Evolutionary conservation across 2,888 invertebrate genomes (phyloP).

Genomic region (Stenotaenia linearis): DNA sequence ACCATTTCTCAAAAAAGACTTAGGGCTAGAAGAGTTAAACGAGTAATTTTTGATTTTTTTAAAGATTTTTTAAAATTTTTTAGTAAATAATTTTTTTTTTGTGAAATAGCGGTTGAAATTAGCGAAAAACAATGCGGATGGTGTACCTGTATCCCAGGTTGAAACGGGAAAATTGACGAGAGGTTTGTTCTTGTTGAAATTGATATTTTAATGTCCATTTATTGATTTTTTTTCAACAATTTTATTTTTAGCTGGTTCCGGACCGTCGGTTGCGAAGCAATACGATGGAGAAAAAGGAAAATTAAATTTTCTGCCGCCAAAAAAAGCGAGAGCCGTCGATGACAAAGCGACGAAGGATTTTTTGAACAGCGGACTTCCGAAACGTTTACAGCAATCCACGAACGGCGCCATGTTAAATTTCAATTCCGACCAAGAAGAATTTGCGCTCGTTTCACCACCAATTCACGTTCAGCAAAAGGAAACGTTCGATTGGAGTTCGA

Average conservation of each 20-base stretch:
- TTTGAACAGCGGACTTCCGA: conserved; percentile 34
- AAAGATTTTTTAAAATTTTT: no score
- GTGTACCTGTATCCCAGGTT: background rate
- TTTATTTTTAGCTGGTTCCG: background rate
- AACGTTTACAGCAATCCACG: conserved; percentile 29
- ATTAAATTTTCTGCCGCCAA: background rate
- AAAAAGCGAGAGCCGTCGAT: background rate
- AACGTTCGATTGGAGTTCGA: background rate
- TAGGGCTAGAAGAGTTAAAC: background rate
- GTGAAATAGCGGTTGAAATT: background rate
- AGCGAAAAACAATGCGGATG: background rate
- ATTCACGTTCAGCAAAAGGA: conserved; percentile 33
- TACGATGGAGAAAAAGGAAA: background rate
- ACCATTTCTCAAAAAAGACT: background rate
- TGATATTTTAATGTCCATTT: no score
- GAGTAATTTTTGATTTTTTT: background rate
- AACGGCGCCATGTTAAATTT: background rate
- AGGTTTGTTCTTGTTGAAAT: background rate
- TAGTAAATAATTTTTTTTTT: background rate
- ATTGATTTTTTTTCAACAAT: no score
- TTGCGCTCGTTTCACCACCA: conserved; percentile 17
- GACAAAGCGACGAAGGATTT: conserved; percentile 36
- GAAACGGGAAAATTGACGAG: background rate
- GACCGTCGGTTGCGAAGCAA: background rate
- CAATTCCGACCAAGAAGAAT: conserved; percentile 6